Conservation (phyloP, 2,113 vertebrate species). For the Labrus mixtus region DNA sequence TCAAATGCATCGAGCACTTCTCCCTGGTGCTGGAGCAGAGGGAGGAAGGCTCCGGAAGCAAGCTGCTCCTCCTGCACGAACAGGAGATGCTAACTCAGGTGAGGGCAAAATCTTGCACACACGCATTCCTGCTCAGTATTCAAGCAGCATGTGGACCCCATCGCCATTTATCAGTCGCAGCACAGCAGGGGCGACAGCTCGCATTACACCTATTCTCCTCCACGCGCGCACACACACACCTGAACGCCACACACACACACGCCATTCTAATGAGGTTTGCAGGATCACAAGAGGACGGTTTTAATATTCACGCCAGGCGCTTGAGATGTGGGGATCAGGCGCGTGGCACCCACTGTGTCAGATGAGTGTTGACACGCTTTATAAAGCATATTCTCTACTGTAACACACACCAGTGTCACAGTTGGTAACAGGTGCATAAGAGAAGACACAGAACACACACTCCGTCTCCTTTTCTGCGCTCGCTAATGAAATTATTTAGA, state of each 20-base stretch:
- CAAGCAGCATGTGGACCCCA: constrained; percentile 48
- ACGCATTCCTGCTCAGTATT: constrained; percentile 69
- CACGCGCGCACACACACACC: constrained; percentile 11
- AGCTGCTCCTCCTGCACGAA: constrained; percentile 94
- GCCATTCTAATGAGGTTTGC: constrained; percentile 72
- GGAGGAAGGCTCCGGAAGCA: constrained; percentile 87
- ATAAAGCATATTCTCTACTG: neutral
- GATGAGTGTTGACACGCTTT: constrained; percentile 7
- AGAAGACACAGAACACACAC: neutral
- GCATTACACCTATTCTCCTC: constrained; percentile 53
- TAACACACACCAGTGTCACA: neutral
- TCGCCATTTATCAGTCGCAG: constrained; percentile 79
- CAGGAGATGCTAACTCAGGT: constrained; percentile 98
- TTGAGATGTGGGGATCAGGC: constrained; percentile 34
- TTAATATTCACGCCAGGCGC: constrained; percentile 72
- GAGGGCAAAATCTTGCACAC: constrained; percentile 28
- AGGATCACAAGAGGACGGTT: constrained; percentile 58
- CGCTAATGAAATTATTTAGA: constrained; percentile 28
- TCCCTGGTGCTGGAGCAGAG: constrained; percentile 95
- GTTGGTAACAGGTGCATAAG: neutral
- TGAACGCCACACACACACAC: constrained; percentile 5
- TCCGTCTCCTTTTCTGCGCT: neutral
- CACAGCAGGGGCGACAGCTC: constrained; percentile 66
- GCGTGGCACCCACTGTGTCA: neutral
- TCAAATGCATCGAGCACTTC: constrained; percentile 98